Percentiles rank a stretch among this genome's conserved stretches.
Evolutionary conservation across 35 echinoderm and acorn worm species (phyloP).

Genomic region (Chiridota heheva): DNA sequence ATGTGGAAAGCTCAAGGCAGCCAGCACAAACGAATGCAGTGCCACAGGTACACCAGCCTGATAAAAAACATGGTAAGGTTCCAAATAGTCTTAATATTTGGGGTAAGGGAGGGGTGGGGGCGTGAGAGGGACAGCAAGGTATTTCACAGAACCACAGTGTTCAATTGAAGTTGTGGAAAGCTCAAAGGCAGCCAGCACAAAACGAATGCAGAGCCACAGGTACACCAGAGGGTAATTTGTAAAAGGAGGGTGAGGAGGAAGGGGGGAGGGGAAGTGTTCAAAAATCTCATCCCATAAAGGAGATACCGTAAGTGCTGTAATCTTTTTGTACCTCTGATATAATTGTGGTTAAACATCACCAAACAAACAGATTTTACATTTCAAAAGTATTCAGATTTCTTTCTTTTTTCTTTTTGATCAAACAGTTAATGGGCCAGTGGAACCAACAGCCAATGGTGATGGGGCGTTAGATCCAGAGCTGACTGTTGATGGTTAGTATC

Average conservation of each 20-base stretch:
- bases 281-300: neutral
- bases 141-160: conserved; percentile 44
- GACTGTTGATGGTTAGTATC: conserved; percentile 4
- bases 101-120: too few species aligned
- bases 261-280: too few species aligned
- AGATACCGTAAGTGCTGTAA: neutral
- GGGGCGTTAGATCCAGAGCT: conserved; percentile 11
- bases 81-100: too few species aligned
- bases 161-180: neutral
- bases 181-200: conserved; percentile 4
- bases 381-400: neutral
- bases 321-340: neutral
- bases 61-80: too few species aligned
- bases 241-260: too few species aligned
- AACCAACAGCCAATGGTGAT: conserved; percentile 31
- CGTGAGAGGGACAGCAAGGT: too few species aligned
- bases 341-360: neutral
- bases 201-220: neutral
- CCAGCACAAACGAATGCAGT: too few species aligned
- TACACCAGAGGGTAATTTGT: neutral
- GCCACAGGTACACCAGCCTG: too few species aligned
- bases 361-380: neutral
- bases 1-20: too few species aligned
- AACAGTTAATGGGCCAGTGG: neutral
- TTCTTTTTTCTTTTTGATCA: too few species aligned